Base-by-base conservation (phyloP, 2,888 invertebrate species). In the Caenorhabditis zanzibari region DNA sequence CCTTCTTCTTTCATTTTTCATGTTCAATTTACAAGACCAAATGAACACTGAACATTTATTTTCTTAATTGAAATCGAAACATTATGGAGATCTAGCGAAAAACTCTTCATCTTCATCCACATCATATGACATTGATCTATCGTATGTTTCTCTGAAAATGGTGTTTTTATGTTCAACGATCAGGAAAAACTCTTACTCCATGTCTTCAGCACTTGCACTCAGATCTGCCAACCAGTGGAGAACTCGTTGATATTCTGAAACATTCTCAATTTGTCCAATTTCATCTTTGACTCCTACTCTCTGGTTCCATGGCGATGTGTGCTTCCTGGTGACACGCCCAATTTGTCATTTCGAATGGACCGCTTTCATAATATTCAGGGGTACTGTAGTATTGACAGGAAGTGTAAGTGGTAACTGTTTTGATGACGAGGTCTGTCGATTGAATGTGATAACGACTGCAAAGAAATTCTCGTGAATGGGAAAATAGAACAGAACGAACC, bases 171-270 rank as follows among this genome's bases (percentile, higher is more conserved):
- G 26, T 54, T 12, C 26, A 9, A 10, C 4, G 26, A 26, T 54
- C 7, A 5, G 14, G 6, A 54, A 9, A 12, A 12, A 12, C 41
- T 35, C 35, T 59, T 7, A 59, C 72, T 59, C 59, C 0, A 61
- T 32, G 16, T 72, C 24, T n/a, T 72, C 72, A 6, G 28, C 28
- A n/a, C 10, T 10, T 9, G 44, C 9, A 16, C 35, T 59, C 22
- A 72, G 16, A 4, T 72, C 24, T 9, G 59, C 47, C 16, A 72
- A 19, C 72, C 72, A 72, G 49, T 59, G 59, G 12, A 72, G 58
- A 16, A 72, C 49, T 59, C 72, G 44, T 49, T 72, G 59, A 24
- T 72, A 72, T 35, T 72, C 72, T 72, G 32, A 19, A 59, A 49
- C 35, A 38, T 7, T 12, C 10, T 35, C 9, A 22, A 14, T 68